Conservation (phyloP, 2,797 vertebrate species). For the Falco berigora region DNA sequence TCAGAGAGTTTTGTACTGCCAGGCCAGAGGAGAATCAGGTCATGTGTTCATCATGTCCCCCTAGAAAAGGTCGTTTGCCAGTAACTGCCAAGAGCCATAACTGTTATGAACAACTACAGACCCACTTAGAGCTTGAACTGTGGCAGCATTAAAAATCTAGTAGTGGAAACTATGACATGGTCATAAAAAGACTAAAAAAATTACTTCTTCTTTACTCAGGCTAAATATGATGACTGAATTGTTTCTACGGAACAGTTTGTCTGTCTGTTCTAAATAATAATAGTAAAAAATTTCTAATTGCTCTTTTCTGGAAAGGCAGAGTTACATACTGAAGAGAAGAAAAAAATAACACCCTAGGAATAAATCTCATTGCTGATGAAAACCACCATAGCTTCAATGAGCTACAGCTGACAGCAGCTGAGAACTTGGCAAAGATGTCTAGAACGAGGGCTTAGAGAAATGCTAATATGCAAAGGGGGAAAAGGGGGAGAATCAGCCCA, state of each 20-base stretch:
- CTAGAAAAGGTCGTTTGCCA: neutral
- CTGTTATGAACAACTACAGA: neutral
- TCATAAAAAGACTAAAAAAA: neutral
- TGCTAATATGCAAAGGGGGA: neutral
- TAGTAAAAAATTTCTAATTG: neutral
- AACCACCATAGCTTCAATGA: constrained; percentile 4
- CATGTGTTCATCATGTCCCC: neutral
- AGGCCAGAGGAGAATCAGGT: neutral
- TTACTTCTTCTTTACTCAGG: neutral
- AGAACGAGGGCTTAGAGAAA: constrained; percentile 13
- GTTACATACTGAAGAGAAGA: neutral
- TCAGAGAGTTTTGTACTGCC: neutral
- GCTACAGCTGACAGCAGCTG: constrained; percentile 40
- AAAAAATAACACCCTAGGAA: neutral
- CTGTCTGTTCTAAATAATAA: neutral
- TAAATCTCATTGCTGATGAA: neutral
- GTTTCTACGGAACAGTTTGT: neutral
- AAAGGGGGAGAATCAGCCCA: neutral
- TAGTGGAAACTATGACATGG: neutral
- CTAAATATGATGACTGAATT: neutral
- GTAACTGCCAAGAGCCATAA: neutral
- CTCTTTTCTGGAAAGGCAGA: neutral
- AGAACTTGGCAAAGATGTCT: constrained; percentile 30
- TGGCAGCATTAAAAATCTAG: neutral
- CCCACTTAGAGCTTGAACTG: neutral